phyloP scores from a whole-genome alignment of 2,888 invertebrate genomes.

The Chymomyza fuscimana region DNA sequence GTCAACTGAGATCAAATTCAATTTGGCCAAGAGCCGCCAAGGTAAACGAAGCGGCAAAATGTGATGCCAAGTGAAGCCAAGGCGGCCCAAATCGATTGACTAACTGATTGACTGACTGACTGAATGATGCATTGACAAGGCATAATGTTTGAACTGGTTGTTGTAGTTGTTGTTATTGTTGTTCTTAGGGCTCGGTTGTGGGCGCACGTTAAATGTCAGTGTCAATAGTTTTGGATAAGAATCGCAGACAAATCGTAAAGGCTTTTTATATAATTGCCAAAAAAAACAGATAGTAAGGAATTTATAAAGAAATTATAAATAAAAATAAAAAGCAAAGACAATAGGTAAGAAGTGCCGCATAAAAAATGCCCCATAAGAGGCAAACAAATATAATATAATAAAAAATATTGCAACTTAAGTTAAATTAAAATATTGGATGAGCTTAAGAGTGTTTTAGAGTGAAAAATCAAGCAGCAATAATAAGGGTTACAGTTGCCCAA shows the following conservation, averaged over 20 bases:
- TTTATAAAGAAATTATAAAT: conserved; percentile 11
- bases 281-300: conserved; percentile 18
- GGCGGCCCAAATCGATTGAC: conserved; percentile 48
- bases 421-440: conserved; percentile 38
- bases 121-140: conserved; percentile 27
- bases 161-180: conserved; percentile 15
- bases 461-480: conserved; percentile 46
- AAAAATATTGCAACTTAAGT: conserved; percentile 58
- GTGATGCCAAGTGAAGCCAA: conserved; percentile 23
- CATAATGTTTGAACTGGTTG: conserved; percentile 39
- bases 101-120: conserved; percentile 31
- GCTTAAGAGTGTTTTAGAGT: conserved; percentile 76
- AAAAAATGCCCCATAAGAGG: conserved; percentile 41
- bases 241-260: conserved; percentile 2
- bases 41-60: conserved; percentile 36
- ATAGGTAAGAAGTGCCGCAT: conserved; percentile 28
- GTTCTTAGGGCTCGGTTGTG: background rate
- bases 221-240: conserved; percentile 28
- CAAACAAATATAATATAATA: conserved; percentile 73
- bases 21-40: conserved; percentile 44
- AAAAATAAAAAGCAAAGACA: conserved; percentile 12
- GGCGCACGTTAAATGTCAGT: conserved; percentile 46
- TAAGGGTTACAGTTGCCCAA: background rate
- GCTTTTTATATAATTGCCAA: conserved; percentile 6
- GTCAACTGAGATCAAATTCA: conserved; percentile 63